Base-by-base conservation (phyloP, 2,113 vertebrate species). In the Megaptera novaeangliae region DNA sequence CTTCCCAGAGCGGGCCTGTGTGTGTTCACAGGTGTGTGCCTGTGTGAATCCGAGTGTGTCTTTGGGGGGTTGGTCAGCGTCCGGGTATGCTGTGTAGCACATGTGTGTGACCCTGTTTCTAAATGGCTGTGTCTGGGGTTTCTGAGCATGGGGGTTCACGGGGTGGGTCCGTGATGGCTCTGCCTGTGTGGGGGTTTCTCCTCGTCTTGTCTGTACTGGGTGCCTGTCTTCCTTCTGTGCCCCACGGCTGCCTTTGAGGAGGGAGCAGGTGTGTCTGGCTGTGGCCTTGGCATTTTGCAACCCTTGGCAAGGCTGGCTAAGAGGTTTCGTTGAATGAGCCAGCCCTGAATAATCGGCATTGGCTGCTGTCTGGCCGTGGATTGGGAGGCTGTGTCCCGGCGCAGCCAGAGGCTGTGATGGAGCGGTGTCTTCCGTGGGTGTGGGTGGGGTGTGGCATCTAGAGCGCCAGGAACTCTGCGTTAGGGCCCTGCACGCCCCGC, bases 171-270 rank as follows among this genome's bases (percentile, higher is more conserved):
- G 46, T 7, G 34, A 1, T 4, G 29, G 55, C n/a, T 9, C 11
- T 27, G 74, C 39, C 39, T 1, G 0, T 34, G 44, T 64, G 66
- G 10, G 1, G 23, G 31, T 23, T 69, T 44, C 49, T 36, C 14
- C 17, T 31, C 20, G 46, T 25, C 52, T 64, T 55, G 2, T 36
- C 39, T 49, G 13, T 3, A 0, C 0, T 6, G 80, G 0, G 0
- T 3, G 0, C 49, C 66, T 44, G 55, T 49, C 39, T 9, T 9
- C 52, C 71, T 39, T 46, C 27, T 18, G 13, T 4, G 36, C 18
- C 25, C 8, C 29, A 1, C 7, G 23, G 41, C n/a, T 36, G 15
- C n/a, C 71, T 71, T 23, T 9, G 55, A 27, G 55, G 21, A 46
- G 36, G 80, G 34, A 69, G 44, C 2, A 3, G 41, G 39, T 11